Percentiles rank a stretch among this genome's conserved stretches.
Evolutionary conservation across 2,888 invertebrate genomes (phyloP).

Genomic region (Pammene aurita): DNA sequence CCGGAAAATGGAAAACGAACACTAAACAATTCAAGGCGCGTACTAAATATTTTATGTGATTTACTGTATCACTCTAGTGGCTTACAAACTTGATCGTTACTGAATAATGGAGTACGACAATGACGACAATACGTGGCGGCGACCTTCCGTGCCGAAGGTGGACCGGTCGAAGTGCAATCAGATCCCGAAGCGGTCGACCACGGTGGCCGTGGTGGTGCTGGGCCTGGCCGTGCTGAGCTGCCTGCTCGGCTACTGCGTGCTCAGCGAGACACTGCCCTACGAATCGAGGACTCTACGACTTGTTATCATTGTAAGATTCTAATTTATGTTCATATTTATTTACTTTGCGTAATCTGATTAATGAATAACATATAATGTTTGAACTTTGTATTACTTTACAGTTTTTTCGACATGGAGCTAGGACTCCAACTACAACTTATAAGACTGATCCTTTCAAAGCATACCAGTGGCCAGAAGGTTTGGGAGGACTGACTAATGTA

Average conservation of each 20-base stretch:
- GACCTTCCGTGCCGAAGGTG: slow-evolving; percentile 60
- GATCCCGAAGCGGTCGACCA: slow-evolving; percentile 68
- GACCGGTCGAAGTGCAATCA: slow-evolving; percentile 60
- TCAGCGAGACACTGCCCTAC: slow-evolving; percentile 75
- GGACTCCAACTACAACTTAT: slow-evolving; percentile 89
- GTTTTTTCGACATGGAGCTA: slow-evolving; percentile 93
- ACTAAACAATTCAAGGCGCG: too few relatives aligned
- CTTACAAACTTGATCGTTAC: not conserved
- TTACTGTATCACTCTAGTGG: not conserved
- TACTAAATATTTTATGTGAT: not conserved
- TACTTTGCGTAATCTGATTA: not conserved
- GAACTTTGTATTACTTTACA: slow-evolving; percentile 54
- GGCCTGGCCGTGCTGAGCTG: slow-evolving; percentile 77
- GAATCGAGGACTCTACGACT: slow-evolving; percentile 76
- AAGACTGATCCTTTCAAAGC: slow-evolving; percentile 91
- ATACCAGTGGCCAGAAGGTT: slow-evolving; percentile 91
- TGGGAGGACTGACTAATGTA: slow-evolving; percentile 91
- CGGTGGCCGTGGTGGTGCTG: slow-evolving; percentile 71
- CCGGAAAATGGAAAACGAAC: too few relatives aligned
- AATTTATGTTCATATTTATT: too few relatives aligned
- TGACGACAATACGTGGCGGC: slow-evolving; percentile 73
- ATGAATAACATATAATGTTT: too few relatives aligned
- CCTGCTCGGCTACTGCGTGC: slow-evolving; percentile 76
- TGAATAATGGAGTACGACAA: slow-evolving; percentile 71
- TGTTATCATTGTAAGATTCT: slow-evolving; percentile 70